Conservation (phyloP, 2,113 vertebrate genomes). For the Cercopithecus mona region DNA sequence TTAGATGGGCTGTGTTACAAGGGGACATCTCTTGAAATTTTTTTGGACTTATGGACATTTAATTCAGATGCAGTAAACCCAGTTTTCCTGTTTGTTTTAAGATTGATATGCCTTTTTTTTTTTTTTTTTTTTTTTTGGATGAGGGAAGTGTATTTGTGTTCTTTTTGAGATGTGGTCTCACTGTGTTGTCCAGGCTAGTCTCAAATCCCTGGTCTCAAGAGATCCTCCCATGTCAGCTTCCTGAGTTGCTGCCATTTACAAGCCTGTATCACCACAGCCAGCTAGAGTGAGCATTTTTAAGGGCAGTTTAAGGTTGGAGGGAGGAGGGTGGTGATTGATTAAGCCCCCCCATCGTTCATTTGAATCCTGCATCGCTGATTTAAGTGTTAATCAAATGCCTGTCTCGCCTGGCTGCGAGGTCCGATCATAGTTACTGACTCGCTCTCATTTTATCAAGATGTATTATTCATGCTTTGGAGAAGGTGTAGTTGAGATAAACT, state of each 20-base stretch:
- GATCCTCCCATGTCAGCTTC: background rate
- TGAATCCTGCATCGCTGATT: background rate
- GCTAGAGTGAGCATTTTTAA: background rate
- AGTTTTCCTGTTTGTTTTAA: background rate
- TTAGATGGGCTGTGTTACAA: background rate
- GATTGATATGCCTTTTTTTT: background rate
- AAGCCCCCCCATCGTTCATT: background rate
- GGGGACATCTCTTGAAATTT: background rate
- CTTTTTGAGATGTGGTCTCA: background rate
- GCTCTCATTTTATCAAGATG: background rate
- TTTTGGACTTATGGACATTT: background rate
- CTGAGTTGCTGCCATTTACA: background rate
- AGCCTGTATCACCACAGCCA: no score
- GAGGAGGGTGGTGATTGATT: background rate
- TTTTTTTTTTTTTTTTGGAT: background rate
- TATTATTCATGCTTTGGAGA: background rate
- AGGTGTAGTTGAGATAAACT: background rate
- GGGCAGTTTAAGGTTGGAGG: background rate
- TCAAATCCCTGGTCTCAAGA: background rate
- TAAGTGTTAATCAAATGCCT: background rate
- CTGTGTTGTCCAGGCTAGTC: background rate
- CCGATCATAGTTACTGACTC: fast-evolving
- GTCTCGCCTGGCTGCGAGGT: background rate
- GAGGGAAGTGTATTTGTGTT: background rate
- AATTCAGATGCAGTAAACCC: background rate